Conservation (phyloP, 1,140 invertebrate genomes). For the Diorhabda elongata region DNA sequence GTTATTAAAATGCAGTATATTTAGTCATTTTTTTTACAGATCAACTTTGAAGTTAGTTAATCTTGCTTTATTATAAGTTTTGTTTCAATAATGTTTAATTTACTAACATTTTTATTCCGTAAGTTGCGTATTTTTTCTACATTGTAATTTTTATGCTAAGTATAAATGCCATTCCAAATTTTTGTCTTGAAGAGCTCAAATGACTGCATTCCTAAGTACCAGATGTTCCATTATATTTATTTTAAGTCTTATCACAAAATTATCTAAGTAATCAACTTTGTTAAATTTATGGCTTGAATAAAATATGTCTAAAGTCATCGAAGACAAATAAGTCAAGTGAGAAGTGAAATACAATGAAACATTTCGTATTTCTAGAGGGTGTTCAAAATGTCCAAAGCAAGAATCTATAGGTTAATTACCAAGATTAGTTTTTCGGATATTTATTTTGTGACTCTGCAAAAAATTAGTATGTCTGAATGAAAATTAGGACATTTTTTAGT, state of each 20-base stretch:
- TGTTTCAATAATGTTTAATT: conserved; percentile 24
- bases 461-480: not conserved
- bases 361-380: no score
- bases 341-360: no score
- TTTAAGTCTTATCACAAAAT: no score
- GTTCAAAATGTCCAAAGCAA: no score
- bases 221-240: not conserved
- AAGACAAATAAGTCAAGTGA: no score
- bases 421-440: no score
- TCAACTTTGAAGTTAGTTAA: conserved; percentile 9
- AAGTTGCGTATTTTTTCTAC: conserved; percentile 11
- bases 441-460: no score
- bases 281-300: no score
- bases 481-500: not conserved
- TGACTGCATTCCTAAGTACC: conserved; percentile 28
- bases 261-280: no score
- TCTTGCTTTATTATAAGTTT: conserved; percentile 24
- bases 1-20: not conserved
- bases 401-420: no score
- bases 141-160: conserved; percentile 7
- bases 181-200: conserved; percentile 27
- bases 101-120: conserved; percentile 24
- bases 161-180: conserved; percentile 30
- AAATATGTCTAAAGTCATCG: no score
- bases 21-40: not conserved